phyloP scores from a whole-genome alignment of 2,797 vertebrate species.

The Pygocentrus nattereri region DNA sequence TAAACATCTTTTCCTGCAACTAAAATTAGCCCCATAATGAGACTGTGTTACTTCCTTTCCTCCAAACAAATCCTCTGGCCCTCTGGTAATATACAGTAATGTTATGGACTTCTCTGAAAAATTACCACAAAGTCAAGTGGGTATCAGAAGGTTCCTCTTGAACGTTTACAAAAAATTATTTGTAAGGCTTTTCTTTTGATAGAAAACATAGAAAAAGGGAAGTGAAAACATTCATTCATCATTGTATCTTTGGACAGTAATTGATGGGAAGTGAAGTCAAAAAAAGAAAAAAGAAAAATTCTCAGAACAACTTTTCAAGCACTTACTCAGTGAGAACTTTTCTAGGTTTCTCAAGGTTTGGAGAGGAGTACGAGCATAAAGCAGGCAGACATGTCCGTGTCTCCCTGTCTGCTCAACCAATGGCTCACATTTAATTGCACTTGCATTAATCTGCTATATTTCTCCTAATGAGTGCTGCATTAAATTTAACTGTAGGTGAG shows the following conservation, averaged over 20 bases:
- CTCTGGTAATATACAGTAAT: constrained; percentile 67
- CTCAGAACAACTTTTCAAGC: not conserved
- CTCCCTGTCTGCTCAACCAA: constrained; percentile 69
- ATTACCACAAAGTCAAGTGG: constrained; percentile 12
- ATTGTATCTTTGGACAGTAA: not conserved
- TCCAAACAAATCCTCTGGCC: constrained; percentile 78
- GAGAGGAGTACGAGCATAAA: constrained; percentile 60
- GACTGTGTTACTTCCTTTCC: constrained; percentile 81
- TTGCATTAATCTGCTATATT: constrained; percentile 85
- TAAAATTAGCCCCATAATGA: constrained; percentile 86
- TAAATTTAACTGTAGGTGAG: constrained; percentile 85
- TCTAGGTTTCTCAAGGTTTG: constrained; percentile 55
- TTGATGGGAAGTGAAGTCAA: not conserved
- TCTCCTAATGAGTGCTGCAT: constrained; percentile 82
- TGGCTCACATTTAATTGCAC: constrained; percentile 83
- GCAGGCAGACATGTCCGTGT: constrained; percentile 69
- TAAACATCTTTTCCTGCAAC: constrained; percentile 84
- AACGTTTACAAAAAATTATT: not conserved
- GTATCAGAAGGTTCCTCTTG: constrained; percentile 1
- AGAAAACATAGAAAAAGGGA: not conserved
- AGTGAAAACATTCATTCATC: constrained; percentile 10
- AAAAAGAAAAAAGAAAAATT: not conserved
- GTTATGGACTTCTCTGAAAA: constrained; percentile 34
- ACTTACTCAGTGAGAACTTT: not conserved
- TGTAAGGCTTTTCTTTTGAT: not conserved